Base-by-base conservation (phyloP, 2,113 vertebrate species). In the Noctilio leporinus region DNA sequence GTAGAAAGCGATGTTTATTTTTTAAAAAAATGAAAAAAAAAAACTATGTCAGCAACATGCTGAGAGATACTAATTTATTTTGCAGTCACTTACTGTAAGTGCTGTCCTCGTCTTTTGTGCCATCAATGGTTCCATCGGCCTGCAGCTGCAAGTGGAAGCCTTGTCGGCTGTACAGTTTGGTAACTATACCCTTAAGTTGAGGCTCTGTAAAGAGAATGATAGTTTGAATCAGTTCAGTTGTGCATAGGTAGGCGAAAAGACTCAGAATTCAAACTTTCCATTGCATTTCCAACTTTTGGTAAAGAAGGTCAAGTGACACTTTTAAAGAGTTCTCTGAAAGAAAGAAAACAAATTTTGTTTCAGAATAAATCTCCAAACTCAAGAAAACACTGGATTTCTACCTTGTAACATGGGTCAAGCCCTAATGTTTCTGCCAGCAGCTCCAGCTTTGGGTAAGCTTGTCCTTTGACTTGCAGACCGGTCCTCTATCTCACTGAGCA, bases 131-230 rank as follows among this genome's bases (percentile, higher is more conserved):
- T 98, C 99, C 99, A 98, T 99, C 99, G 97, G 99, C 99, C 98
- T 99, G 99, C 97, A 99, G 98, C 98, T 99, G 99, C 98, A 99
- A 98, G 98, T 99, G 99, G 98, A 99, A 99, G 93, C 99, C 99
- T 98, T 99, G 99, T 96, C 99, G 99, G 98, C 99, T 99, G 98
- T 99, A 99, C 24, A 99, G 99, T 98, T 99, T 99, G 89, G 99
- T 99, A 97, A 99, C 99, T 94, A 99, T 99, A 98, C 99, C 99
- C 99, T 99, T 99, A 98, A 99, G 99, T 98, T 99, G 99, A 98
- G 99, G 99, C 98, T 99, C 99, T 99, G 98, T 43, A 98, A 96
- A 98, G 95, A 88, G 93, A 98, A 98, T 65, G 97, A 97, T 0
- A 93, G 51, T 85, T 95, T 97, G 28, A 85, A 91, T 98, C 98